Evolutionary conservation across 2,797 vertebrate genomes (phyloP).

Genomic region (Gallinago nigripennis): DNA sequence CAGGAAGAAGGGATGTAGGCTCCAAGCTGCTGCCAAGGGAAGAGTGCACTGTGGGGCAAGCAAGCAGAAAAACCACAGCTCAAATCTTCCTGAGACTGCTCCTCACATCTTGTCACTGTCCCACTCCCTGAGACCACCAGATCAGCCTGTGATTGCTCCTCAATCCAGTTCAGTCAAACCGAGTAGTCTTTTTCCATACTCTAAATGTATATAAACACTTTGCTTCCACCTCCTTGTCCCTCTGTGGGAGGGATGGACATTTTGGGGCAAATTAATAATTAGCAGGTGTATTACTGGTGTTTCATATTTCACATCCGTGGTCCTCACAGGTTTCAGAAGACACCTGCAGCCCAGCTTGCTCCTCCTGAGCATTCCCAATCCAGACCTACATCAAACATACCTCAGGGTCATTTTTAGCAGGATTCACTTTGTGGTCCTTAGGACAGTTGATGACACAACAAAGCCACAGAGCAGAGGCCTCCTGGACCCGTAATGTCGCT

Average conservation of each 20-base stretch:
- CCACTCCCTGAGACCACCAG: neutral
- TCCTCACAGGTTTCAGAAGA: neutral
- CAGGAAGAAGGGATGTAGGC: neutral
- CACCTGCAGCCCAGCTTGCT: neutral
- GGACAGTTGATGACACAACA: rapidly evolving
- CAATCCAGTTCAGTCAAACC: neutral
- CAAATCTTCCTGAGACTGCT: neutral
- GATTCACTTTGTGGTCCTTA: neutral
- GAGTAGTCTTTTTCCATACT: neutral
- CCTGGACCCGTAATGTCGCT: neutral
- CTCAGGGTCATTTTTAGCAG: neutral
- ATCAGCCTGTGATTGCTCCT: neutral
- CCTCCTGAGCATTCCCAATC: neutral
- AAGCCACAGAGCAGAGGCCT: neutral
- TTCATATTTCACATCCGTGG: neutral
- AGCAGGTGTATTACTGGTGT: neutral
- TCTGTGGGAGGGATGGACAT: neutral
- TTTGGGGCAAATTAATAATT: neutral
- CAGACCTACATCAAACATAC: neutral
- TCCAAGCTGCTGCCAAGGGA: neutral
- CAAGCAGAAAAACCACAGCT: neutral
- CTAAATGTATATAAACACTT: neutral
- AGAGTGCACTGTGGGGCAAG: neutral
- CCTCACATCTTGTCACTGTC: neutral
- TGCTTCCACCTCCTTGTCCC: neutral